Evolutionary conservation across 2,888 invertebrate species (phyloP), one percentile per base, ranked within the genome.

Genomic region (Ophion ventricosus): DNA sequence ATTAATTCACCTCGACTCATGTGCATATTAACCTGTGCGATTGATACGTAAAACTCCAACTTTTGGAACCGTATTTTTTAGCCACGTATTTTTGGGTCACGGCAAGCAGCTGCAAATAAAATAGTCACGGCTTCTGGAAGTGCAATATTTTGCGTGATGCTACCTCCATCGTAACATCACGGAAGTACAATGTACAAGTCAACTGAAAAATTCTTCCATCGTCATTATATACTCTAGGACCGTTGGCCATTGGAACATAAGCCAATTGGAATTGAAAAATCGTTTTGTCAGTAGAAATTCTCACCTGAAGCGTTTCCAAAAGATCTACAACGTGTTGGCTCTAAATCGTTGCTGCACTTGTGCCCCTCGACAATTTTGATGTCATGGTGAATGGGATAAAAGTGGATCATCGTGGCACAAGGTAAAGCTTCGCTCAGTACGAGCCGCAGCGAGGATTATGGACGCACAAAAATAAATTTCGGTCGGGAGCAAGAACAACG

Each of bases 401-500:
- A 61, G 35, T 59, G 49, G 25, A 59, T 77, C 20, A 67, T 63
- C 72, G 26, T 59, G 14, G 40, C 35, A 35, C n/a, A 56, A 20
- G 49, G 10, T 20, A 11, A 20, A n/a, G 14, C 25, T 64, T 70
- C 43, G 73, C 72, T 63, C 54, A 40, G 63, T 73, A 43, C 40
- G 57, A 70, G 63, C 57, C 20, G 40, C 61, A 73, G 43, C 54
- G 82, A 61, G 66, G 73, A 83, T 84, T 81, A n/a, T n/a, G 76
- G 84, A 67, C 70, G 70, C 64, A 76, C 23, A 43, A 23, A 67
- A 85, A 85, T 83, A 77, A 87, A 76, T 20, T 75, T 82, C 77
- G 76, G 80, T 81, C 8, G 20, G 75, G 76, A 35, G 23, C 59
- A 66, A 59, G 35, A 75, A 59, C 59, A 57, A 74, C 26, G 64